A percentile compares a stretch with the other conserved stretches of the same genome.
phyloP scores from a whole-genome alignment of 2,888 invertebrate genomes.

The Gerris lacustris region DNA sequence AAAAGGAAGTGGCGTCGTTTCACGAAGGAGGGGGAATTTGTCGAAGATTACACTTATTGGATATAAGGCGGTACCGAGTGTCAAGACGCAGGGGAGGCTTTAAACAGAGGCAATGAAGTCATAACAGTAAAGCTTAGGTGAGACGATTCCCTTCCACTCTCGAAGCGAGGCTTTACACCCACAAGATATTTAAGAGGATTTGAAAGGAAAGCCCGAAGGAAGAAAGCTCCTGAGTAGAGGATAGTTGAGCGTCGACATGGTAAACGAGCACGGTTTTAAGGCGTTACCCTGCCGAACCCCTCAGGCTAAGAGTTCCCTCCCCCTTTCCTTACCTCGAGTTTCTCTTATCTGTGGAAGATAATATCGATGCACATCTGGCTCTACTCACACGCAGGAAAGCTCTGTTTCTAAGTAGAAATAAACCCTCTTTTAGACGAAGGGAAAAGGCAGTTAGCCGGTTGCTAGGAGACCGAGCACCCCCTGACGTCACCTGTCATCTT shows the following conservation, averaged over 20 bases:
- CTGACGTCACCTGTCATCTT: conserved; percentile 29
- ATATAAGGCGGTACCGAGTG: background rate
- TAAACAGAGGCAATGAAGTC: background rate
- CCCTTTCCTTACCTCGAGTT: background rate
- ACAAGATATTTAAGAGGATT: background rate
- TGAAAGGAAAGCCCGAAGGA: background rate
- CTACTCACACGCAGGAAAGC: background rate
- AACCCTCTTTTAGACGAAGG: background rate
- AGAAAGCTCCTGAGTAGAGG: background rate
- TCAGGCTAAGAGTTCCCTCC: background rate
- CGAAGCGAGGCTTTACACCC: background rate
- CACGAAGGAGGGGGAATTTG: background rate
- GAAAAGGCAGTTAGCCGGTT: conserved; percentile 16
- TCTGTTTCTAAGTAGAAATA: background rate
- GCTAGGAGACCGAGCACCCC: conserved; percentile 18
- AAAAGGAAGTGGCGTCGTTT: background rate
- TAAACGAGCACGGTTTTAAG: background rate
- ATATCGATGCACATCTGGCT: background rate
- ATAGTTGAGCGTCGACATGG: background rate
- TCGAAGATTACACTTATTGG: background rate
- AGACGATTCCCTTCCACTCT: background rate
- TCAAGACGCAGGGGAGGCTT: too few relatives aligned
- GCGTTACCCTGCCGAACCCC: background rate
- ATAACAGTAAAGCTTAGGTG: background rate
- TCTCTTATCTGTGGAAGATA: background rate